phyloP scores from a whole-genome alignment of 2,113 vertebrate species.

The Colinus virginianus region DNA sequence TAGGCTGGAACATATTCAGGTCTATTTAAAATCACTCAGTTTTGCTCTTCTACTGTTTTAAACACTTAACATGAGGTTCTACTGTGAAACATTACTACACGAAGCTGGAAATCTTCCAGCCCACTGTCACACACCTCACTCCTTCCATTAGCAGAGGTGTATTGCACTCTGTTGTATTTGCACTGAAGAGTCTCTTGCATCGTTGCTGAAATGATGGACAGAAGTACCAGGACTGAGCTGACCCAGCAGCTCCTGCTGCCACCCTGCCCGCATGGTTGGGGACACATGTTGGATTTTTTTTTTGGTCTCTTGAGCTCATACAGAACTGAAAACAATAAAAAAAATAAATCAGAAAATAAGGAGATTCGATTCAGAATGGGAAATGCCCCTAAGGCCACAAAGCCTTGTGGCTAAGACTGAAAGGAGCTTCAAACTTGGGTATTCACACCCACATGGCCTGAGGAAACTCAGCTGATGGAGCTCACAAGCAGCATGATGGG shows the following conservation, averaged over 20 bases:
- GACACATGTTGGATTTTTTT: accelerated
- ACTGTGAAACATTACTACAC: background rate
- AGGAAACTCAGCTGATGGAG: background rate
- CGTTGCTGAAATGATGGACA: background rate
- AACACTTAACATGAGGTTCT: background rate
- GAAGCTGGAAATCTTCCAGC: background rate
- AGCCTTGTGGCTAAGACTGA: background rate
- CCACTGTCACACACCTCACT: accelerated
- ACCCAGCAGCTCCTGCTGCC: background rate
- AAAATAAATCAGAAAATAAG: background rate
- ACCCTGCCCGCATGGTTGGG: background rate
- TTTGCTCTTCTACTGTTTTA: background rate
- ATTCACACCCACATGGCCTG: background rate
- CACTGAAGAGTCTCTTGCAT: background rate
- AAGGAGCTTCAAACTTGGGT: background rate
- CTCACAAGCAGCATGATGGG: background rate
- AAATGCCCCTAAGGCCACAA: background rate
- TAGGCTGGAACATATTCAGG: accelerated
- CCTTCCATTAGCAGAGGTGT: background rate
- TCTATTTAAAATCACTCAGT: background rate
- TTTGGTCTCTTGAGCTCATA: background rate
- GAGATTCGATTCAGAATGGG: background rate
- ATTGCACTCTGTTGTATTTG: background rate
- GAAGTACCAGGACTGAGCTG: background rate
- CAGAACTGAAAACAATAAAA: background rate